Evolutionary conservation across 92 coral and sea anemone species (phyloP).

Genomic region (Parazoanthus darwini): DNA sequence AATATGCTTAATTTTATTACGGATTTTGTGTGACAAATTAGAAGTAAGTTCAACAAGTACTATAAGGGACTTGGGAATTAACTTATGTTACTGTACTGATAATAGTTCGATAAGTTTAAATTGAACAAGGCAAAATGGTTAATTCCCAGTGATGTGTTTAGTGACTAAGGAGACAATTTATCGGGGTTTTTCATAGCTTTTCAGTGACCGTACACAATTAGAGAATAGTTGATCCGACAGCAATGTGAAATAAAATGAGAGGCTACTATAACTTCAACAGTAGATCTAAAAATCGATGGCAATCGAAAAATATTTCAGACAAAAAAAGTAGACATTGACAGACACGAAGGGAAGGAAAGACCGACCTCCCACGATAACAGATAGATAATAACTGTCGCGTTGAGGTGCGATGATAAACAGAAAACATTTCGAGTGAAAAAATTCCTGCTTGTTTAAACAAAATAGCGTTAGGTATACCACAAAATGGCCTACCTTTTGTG

Average conservation of each 20-base stretch:
- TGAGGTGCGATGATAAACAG: conserved; percentile 17
- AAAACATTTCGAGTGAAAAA: neutral
- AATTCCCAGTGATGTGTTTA: neutral
- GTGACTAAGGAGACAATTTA: too few relatives aligned
- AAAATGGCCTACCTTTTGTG: conserved; percentile 13
- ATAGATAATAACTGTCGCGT: neutral
- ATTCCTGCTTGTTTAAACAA: conserved; percentile 25
- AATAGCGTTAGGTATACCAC: neutral
- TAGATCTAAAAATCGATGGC: neutral
- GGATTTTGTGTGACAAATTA: neutral
- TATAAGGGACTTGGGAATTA: neutral
- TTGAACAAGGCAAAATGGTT: neutral
- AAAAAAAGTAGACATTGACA: conserved; percentile 3
- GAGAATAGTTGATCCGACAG: neutral
- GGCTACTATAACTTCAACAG: neutral
- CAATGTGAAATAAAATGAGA: neutral
- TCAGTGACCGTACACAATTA: neutral
- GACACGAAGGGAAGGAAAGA: neutral
- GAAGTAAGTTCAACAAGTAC: neutral
- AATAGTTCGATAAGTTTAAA: neutral
- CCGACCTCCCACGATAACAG: conserved; percentile 28
- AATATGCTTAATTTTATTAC: neutral
- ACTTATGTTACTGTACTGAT: too few relatives aligned
- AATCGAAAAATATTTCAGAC: neutral
- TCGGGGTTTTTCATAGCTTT: too few relatives aligned